A percentile compares a stretch with the other conserved stretches of the same genome.
Conservation (phyloP, 2,113 vertebrate genomes). For the Tachuris rubrigastra region DNA sequence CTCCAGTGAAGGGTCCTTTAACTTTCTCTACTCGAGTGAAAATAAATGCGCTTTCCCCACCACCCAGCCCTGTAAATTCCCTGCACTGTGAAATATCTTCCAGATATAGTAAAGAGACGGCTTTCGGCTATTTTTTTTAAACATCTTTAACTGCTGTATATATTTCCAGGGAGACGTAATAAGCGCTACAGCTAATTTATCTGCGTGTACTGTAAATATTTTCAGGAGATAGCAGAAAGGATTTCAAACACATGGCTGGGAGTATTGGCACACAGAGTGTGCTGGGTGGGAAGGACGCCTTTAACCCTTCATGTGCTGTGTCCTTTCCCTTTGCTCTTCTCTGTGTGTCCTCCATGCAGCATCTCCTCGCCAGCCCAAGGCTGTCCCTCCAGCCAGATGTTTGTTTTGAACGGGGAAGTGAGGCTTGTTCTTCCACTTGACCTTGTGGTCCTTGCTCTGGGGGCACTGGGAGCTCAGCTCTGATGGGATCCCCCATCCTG, state of each 20-base stretch:
- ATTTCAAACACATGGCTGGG: constrained; percentile 71
- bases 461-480: background rate
- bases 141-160: constrained; percentile 71
- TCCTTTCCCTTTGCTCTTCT: background rate
- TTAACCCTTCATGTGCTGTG: background rate
- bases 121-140: constrained; percentile 56
- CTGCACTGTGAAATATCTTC: constrained; percentile 62
- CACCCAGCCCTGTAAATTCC: constrained; percentile 52
- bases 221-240: constrained; percentile 72
- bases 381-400: background rate
- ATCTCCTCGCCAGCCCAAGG: rapidly evolving
- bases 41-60: constrained; percentile 46
- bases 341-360: rapidly evolving
- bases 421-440: background rate
- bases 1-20: constrained; percentile 63
- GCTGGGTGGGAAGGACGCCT: constrained; percentile 22
- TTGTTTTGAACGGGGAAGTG: background rate
- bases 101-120: constrained; percentile 69
- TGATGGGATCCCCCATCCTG: background rate
- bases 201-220: constrained; percentile 70
- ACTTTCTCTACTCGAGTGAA: constrained; percentile 63
- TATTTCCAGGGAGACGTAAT: constrained; percentile 67
- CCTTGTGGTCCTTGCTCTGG: background rate
- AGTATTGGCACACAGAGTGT: constrained; percentile 33
- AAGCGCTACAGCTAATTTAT: constrained; percentile 70